These are phyloP conservation scores for Drosophila stalkeri DNA, from an alignment of 2,888 invertebrate genomes.

Conservation along the genomic window DNA sequence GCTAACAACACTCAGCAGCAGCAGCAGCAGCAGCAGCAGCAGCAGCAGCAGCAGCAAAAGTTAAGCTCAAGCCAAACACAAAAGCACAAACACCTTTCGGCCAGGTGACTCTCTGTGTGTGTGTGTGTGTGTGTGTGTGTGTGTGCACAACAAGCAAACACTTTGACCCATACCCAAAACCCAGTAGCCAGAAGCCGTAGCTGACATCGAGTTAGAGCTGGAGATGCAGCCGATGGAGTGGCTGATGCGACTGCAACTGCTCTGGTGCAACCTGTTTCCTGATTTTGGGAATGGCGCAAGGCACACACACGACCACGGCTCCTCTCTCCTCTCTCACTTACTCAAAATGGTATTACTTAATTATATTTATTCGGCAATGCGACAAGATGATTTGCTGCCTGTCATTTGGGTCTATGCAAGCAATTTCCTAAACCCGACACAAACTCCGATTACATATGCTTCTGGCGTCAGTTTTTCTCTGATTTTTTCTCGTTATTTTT, in stretches of 20 bases:
- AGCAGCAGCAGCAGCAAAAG: constrained; percentile 10
- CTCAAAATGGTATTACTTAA: constrained; percentile 61
- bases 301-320: constrained; percentile 4
- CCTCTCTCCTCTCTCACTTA: constrained; percentile 2
- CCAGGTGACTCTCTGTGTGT: constrained; percentile 21
- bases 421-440: background rate
- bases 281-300: constrained; percentile 52
- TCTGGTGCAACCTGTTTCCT: constrained; percentile 72
- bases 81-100: constrained; percentile 36
- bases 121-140: constrained; percentile 17
- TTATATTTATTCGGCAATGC: constrained; percentile 65
- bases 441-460: constrained; percentile 36
- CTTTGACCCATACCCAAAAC: constrained; percentile 58
- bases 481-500: background rate
- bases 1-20: constrained; percentile 37
- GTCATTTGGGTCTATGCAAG: constrained; percentile 27
- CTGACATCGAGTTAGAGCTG: constrained; percentile 29
- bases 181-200: constrained; percentile 46
- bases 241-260: constrained; percentile 43
- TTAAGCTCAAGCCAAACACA: constrained; percentile 19
- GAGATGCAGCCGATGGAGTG: constrained; percentile 20
- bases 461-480: constrained; percentile 17
- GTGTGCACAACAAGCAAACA: constrained; percentile 46
- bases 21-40: background rate
- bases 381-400: constrained; percentile 72